Conservation (phyloP, 2,888 invertebrate genomes). For the Orthosia incerta region DNA sequence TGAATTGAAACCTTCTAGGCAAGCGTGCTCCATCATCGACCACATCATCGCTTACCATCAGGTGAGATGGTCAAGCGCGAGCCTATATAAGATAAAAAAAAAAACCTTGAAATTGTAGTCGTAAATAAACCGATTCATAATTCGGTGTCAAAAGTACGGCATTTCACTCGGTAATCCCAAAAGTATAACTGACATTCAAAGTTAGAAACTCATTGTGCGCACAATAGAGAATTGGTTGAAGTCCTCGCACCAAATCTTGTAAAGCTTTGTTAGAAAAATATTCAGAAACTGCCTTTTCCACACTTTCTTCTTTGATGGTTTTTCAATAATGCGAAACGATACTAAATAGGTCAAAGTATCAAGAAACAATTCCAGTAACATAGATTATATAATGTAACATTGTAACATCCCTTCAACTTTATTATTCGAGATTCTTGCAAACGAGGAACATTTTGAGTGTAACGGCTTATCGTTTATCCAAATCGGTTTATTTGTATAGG, state of each 20-base stretch:
- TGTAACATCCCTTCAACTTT: no score
- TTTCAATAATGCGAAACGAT: no score
- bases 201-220: slow-evolving; percentile 34
- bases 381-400: neutral
- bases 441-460: neutral
- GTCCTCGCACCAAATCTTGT: neutral
- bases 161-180: neutral
- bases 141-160: neutral
- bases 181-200: slow-evolving; percentile 15
- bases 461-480: neutral
- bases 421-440: neutral
- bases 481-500: neutral
- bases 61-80: no score
- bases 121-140: neutral
- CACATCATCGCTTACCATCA: no score
- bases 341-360: neutral
- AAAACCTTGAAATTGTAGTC: no score
- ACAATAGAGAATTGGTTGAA: slow-evolving; percentile 10
- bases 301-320: neutral
- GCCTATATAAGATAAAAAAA: no score
- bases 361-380: neutral
- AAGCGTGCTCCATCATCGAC: no score
- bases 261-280: neutral
- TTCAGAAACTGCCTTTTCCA: neutral
- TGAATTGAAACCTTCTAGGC: no score